Conservation (phyloP, 2,888 invertebrate genomes). For the Andrena dorsata region DNA sequence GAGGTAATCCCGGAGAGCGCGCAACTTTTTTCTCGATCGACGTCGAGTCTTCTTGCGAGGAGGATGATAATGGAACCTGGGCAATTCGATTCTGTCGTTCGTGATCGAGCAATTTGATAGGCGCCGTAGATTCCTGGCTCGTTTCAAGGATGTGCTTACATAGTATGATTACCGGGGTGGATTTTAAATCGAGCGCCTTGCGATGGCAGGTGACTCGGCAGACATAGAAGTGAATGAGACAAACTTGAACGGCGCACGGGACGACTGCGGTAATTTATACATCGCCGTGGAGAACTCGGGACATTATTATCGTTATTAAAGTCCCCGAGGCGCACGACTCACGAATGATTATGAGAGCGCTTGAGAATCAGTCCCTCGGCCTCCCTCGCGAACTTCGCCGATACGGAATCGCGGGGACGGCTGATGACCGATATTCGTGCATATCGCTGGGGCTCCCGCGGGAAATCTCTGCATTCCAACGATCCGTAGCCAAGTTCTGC, state of each 20-base stretch:
- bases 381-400: constrained; percentile 22
- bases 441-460: constrained; percentile 51
- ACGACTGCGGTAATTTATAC: too few relatives aligned
- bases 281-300: neutral
- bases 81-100: constrained; percentile 17
- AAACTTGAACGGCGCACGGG: too few relatives aligned
- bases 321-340: neutral
- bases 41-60: neutral
- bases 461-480: constrained; percentile 61
- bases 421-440: constrained; percentile 61
- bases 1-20: neutral
- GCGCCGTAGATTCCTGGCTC: too few relatives aligned
- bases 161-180: too few relatives aligned
- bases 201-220: too few relatives aligned
- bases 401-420: constrained; percentile 14
- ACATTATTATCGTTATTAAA: neutral
- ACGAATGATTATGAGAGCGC: neutral
- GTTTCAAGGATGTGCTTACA: too few relatives aligned
- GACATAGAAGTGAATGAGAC: too few relatives aligned
- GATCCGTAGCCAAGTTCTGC: constrained; percentile 53
- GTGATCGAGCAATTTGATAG: neutral
- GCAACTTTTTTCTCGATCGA: neutral
- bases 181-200: too few relatives aligned
- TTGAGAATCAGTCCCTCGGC: neutral
- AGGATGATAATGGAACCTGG: neutral